phyloP scores from a whole-genome alignment of 1,140 invertebrate species.

The Drosophila nasuta region DNA sequence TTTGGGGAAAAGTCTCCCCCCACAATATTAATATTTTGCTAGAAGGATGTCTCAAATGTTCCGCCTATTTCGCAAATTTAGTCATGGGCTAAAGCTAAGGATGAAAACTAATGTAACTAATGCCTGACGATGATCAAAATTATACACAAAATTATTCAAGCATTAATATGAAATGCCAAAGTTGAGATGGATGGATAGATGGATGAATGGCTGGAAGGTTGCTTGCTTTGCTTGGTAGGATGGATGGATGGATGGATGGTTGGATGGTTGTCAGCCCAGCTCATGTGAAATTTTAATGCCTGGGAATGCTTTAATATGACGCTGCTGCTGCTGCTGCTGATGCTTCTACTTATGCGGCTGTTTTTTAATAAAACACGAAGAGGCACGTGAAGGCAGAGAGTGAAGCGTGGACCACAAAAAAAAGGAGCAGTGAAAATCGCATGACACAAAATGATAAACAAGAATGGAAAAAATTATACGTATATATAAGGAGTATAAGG shows the following conservation, averaged over 20 bases:
- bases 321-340: slow-evolving; percentile 32
- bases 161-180: slow-evolving; percentile 80
- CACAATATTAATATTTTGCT: background rate
- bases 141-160: slow-evolving; percentile 76
- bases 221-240: slow-evolving; percentile 19
- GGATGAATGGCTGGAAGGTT: slow-evolving; percentile 46
- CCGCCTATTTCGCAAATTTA: slow-evolving; percentile 50
- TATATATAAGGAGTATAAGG: slow-evolving; percentile 48
- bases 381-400: slow-evolving; percentile 30
- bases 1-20: background rate
- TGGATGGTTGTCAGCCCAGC: slow-evolving; percentile 52
- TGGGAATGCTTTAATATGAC: slow-evolving; percentile 81
- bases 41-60: slow-evolving; percentile 50
- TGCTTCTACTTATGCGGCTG: slow-evolving; percentile 20
- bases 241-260: slow-evolving; percentile 38
- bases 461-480: slow-evolving; percentile 65
- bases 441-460: slow-evolving; percentile 83
- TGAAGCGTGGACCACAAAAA: slow-evolving; percentile 29
- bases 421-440: slow-evolving; percentile 64
- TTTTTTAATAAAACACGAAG: slow-evolving; percentile 77
- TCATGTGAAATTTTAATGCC: slow-evolving; percentile 80
- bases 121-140: slow-evolving; percentile 65
- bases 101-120: slow-evolving; percentile 73
- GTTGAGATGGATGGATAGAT: slow-evolving; percentile 71
- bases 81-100: slow-evolving; percentile 25